Evolutionary conservation across 1,140 invertebrate species (phyloP).

Genomic region (Diplogasteroides magnus): DNA sequence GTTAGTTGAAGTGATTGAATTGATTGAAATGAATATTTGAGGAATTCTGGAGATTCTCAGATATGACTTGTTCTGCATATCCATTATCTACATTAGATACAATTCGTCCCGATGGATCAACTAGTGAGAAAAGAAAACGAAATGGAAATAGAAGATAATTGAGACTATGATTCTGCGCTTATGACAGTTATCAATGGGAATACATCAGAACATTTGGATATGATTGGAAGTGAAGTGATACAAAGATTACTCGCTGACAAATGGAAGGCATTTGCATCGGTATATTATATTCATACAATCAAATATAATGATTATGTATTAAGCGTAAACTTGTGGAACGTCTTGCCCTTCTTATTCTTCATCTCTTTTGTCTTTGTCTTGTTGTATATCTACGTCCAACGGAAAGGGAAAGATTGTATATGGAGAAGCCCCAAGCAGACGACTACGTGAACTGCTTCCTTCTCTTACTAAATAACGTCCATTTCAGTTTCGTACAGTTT

Average conservation of each 20-base stretch:
- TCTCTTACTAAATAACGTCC: too few species aligned
- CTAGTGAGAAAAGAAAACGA: conserved; percentile 67
- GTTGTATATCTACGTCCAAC: conserved; percentile 79
- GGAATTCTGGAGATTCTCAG: conserved; percentile 97
- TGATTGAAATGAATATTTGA: conserved; percentile 29
- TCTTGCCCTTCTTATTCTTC: conserved; percentile 74
- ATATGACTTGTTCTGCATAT: conserved; percentile 97
- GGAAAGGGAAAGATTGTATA: conserved; percentile 60
- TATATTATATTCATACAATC: conserved; percentile 57
- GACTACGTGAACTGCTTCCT: conserved; percentile 46
- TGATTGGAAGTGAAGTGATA: conserved; percentile 96
- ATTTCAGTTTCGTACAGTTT: conserved; percentile 65
- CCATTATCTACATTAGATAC: conserved; percentile 92
- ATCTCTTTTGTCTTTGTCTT: conserved; percentile 78
- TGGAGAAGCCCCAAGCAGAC: conserved; percentile 55
- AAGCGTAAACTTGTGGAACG: conserved; percentile 85
- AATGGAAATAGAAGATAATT: conserved; percentile 39
- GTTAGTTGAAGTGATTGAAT: conserved; percentile 48
- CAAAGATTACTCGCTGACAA: conserved; percentile 93
- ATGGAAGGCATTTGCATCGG: conserved; percentile 96
- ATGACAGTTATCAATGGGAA: conserved; percentile 92
- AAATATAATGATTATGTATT: conserved; percentile 24
- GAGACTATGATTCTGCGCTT: conserved; percentile 95
- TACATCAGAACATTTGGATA: conserved; percentile 94
- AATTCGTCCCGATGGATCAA: conserved; percentile 81